Base-by-base conservation (phyloP, 2,888 invertebrate species). In the Pilophorus perplexus region DNA sequence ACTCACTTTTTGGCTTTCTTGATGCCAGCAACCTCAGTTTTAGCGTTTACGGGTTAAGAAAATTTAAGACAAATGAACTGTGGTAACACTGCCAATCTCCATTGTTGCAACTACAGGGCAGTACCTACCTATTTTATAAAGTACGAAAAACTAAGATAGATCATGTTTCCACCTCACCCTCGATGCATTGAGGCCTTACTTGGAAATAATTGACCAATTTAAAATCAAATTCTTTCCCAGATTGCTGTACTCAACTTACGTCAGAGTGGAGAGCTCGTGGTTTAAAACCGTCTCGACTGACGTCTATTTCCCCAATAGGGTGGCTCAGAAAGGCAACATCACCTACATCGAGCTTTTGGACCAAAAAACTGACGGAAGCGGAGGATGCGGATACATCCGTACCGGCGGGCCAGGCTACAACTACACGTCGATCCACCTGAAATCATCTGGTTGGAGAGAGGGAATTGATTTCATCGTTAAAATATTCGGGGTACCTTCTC, bases 351-450 rank as follows among this genome's bases (percentile, higher is more conserved):
- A 64, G 28, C 14, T 64, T 3, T 16, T 64, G 3, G 64, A 64
- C 38, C 64, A 64, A 23, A 37, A 64, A n/a, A 52, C 12, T 4
- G 52, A 64, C 23, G 25, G 40, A 1, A 52, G 20, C 16, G 64
- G 64, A 37, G 64, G 64, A 3, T 64, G 64, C 44, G 64, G 64
- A 27, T 64, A 52, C 42, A 37, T 64, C n/a, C 37, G 38, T 10
- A 14, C 37, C 2, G 64, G 64, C 16, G 64, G 64, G n/a, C 50
- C 52, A 18, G 64, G 64, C 3, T 52, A 54, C 16, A 50, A 50
- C 25, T 25, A 38, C 52, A 40, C 52, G 3, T 25, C 25, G 3
- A 64, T 64, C 14, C 64, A 64, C 25, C 27, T 64, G 10, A 64
- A 64, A 52, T 40, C 40, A 12, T 52, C 52, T 12, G 52, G 52